Evolutionary conservation across 2,797 vertebrate genomes (phyloP).

Genomic region (Pangasius djambal): DNA sequence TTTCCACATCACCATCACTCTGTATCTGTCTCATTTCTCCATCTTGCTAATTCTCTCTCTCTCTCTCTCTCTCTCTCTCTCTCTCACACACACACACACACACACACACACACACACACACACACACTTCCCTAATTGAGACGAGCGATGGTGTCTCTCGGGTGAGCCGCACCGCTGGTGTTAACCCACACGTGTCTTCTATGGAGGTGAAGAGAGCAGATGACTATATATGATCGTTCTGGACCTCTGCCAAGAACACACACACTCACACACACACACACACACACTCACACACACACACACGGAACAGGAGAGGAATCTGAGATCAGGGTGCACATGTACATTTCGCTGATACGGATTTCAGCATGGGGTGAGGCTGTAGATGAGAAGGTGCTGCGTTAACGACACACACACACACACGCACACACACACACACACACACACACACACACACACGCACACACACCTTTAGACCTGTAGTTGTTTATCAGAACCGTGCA

Average conservation of each 20-base stretch:
- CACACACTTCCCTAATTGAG: slow-evolving; percentile 9
- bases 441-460: not conserved
- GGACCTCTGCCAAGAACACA: slow-evolving; percentile 3
- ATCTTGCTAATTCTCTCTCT: not conserved
- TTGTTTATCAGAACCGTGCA: not conserved
- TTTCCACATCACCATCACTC: not conserved
- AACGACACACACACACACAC: not conserved
- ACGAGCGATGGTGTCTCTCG: not conserved
- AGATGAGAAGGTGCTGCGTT: slow-evolving; percentile 31
- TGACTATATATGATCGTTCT: slow-evolving; percentile 6
- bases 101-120: slow-evolving; percentile 2
- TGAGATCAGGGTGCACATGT: slow-evolving; percentile 10
- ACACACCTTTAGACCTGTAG: slow-evolving; percentile 5
- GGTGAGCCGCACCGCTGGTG: not conserved
- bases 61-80: not conserved
- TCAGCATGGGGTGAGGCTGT: slow-evolving; percentile 41
- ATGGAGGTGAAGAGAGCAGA: not conserved
- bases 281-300: not conserved
- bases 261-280: not conserved
- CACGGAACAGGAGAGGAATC: not conserved
- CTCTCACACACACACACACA: not conserved
- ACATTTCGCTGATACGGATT: slow-evolving; percentile 33
- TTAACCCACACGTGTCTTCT: slow-evolving; percentile 11
- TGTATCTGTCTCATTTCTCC: not conserved
- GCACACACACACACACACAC: slow-evolving; percentile 4